These are phyloP conservation scores for Potamarius usumacintae DNA, from an alignment of 2,113 vertebrate genomes.

Conservation along the genomic window DNA sequence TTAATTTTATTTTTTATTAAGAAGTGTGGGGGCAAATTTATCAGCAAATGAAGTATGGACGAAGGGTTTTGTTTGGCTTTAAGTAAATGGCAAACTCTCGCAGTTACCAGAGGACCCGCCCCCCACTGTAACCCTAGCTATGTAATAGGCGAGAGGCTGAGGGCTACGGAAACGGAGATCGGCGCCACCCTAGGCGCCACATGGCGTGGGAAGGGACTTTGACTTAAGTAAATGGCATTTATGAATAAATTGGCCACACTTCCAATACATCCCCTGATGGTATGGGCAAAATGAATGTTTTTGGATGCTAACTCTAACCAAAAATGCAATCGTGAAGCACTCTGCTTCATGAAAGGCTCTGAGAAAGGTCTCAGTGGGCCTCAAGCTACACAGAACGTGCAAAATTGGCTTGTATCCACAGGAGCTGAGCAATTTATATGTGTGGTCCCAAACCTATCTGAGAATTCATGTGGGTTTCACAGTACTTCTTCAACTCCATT, in stretches of 20 bases:
- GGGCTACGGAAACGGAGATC: too few relatives aligned
- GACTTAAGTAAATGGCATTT: not conserved
- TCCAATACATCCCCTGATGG: not conserved
- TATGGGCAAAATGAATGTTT: not conserved
- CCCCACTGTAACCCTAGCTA: too few relatives aligned
- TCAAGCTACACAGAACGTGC: slow-evolving; percentile 31
- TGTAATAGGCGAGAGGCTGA: too few relatives aligned
- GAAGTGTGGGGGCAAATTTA: too few relatives aligned
- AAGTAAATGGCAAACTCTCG: too few relatives aligned
- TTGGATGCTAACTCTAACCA: not conserved
- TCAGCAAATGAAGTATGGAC: too few relatives aligned
- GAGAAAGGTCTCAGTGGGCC: slow-evolving; percentile 31
- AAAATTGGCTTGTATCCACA: slow-evolving; percentile 73
- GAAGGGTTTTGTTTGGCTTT: too few relatives aligned
- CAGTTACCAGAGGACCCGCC: too few relatives aligned
- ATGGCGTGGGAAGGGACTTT: too few relatives aligned
- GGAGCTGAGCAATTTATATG: slow-evolving; percentile 70
- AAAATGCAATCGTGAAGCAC: not conserved
- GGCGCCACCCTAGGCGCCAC: too few relatives aligned
- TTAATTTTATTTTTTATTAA: too few relatives aligned
- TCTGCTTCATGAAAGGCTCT: not conserved
- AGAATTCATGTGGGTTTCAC: slow-evolving; percentile 42
- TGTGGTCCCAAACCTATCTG: slow-evolving; percentile 57
- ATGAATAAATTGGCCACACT: not conserved
- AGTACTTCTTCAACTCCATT: slow-evolving; percentile 19